Evolutionary conservation across 2,797 vertebrate genomes (phyloP), one percentile per base, ranked within the genome.

Genomic region (Amniataba percoides): DNA sequence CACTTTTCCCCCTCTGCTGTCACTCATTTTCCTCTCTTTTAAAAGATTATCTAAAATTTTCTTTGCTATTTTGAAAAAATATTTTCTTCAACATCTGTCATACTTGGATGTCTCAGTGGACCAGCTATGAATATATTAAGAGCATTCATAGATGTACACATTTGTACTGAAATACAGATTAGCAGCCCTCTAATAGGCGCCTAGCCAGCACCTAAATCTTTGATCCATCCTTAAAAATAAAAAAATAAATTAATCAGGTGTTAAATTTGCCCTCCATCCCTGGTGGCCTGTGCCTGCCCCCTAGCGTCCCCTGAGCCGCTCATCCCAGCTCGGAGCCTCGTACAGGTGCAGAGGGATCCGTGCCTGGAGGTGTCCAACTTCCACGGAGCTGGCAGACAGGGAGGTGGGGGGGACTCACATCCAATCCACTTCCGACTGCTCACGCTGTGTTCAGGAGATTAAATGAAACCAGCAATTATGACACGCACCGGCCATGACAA

Each of bases 251-350:
- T 3, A 31, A 64, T 36, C 52, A 40, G 53, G 55, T 61, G 64
- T 72, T 56, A 71, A 52, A 59, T 66, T 70, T 80, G 27, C 83
- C 71, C 45, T 25, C 11, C 51, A 36, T 63, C 71, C 87, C 85
- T 48, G 0, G 75, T 87, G 77, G 88, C 89, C 71, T 70, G 60
- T 84, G 84, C 19, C 84, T 90, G 90, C 91, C 92, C 81, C 86
- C 92, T 93, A 90, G 90, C 71, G 91, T 88, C 15, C 25, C 27
- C 16, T 68, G 53, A 76, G 67, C 42, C 45, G 25, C 71, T 31
- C 68, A 62, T 31, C 68, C 71, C 81, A 2, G 36, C 53, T 8
- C 42, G 19, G 4, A 49, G n/a, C 27, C 52, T 31, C 19, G 52
- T 4, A n/a, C 80, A 73, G 68, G 84, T 82, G 65, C 60, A 61